phyloP scores from a whole-genome alignment of 2,113 vertebrate species.

The Sprattus sprattus region DNA sequence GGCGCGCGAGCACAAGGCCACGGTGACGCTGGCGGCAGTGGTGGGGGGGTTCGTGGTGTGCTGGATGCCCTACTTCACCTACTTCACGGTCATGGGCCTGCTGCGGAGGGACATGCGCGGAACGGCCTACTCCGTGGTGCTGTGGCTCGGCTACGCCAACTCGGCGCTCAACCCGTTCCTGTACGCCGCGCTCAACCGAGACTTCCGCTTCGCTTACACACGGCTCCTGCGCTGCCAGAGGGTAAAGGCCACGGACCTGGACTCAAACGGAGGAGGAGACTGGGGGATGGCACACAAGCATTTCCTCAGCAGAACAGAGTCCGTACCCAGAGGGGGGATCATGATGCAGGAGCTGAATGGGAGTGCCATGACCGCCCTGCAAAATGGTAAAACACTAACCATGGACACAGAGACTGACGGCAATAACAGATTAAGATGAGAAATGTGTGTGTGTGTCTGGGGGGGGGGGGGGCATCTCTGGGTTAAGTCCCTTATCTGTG shows the following conservation, averaged over 20 bases:
- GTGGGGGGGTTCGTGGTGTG: slow-evolving; percentile 85
- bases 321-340: slow-evolving; percentile 51
- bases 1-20: slow-evolving; percentile 79
- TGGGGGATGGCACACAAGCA: slow-evolving; percentile 43
- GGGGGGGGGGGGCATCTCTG: not conserved
- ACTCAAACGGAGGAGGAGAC: slow-evolving; percentile 48
- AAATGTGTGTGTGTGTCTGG: not conserved
- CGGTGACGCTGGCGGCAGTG: slow-evolving; percentile 76
- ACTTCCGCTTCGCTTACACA: slow-evolving; percentile 82
- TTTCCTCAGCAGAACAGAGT: slow-evolving; percentile 49
- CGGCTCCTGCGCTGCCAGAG: slow-evolving; percentile 73
- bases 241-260: slow-evolving; percentile 38
- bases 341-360: slow-evolving; percentile 60
- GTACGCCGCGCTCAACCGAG: slow-evolving; percentile 86
- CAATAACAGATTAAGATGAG: slow-evolving; percentile 54
- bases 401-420: slow-evolving; percentile 55
- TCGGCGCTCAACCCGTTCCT: slow-evolving; percentile 92
- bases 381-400: slow-evolving; percentile 50
- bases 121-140: slow-evolving; percentile 56
- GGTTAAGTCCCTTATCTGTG: not conserved
- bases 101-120: slow-evolving; percentile 62
- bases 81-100: slow-evolving; percentile 78
- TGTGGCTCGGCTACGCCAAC: slow-evolving; percentile 92
- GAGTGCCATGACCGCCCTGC: slow-evolving; percentile 14
- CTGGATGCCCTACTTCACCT: slow-evolving; percentile 86